A percentile compares a stretch with the other conserved stretches of the same genome.
Conservation (phyloP, 53 echinoderm and acorn worm species). For the Hippasteria phrygiana region DNA sequence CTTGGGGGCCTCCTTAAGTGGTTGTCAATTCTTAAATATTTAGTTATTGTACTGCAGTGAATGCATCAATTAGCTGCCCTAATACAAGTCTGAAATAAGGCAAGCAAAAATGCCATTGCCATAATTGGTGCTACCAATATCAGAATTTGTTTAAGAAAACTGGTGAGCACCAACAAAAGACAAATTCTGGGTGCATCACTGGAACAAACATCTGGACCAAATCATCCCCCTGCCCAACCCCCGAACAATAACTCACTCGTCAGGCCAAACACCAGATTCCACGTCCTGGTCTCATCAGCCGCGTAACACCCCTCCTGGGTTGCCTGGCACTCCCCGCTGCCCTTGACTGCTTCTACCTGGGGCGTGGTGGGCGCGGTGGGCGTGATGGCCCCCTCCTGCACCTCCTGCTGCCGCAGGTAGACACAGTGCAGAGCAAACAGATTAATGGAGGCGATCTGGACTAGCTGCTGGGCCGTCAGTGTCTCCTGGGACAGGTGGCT, state of each 20-base stretch:
- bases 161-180: too few relatives aligned
- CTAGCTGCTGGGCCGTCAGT: constrained; percentile 92
- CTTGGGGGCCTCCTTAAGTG: too few relatives aligned
- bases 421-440: constrained; percentile 80
- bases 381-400: background rate
- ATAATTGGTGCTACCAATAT: too few relatives aligned
- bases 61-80: too few relatives aligned
- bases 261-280: constrained; percentile 88
- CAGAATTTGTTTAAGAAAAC: too few relatives aligned
- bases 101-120: too few relatives aligned
- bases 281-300: constrained; percentile 83
- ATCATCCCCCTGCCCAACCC: too few relatives aligned
- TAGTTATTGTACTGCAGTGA: too few relatives aligned
- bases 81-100: too few relatives aligned
- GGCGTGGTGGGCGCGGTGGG: background rate
- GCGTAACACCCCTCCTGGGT: constrained; percentile 71
- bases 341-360: constrained; percentile 26
- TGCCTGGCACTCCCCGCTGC: constrained; percentile 27
- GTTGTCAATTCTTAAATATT: too few relatives aligned
- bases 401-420: constrained; percentile 52
- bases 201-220: too few relatives aligned
- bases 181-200: too few relatives aligned
- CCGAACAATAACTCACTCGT: constrained; percentile 88
- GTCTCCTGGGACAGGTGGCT: constrained; percentile 95
- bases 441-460: constrained; percentile 95